Evolutionary conservation across 2,888 invertebrate genomes (phyloP).

Genomic region (Pseudanteris insignis): DNA sequence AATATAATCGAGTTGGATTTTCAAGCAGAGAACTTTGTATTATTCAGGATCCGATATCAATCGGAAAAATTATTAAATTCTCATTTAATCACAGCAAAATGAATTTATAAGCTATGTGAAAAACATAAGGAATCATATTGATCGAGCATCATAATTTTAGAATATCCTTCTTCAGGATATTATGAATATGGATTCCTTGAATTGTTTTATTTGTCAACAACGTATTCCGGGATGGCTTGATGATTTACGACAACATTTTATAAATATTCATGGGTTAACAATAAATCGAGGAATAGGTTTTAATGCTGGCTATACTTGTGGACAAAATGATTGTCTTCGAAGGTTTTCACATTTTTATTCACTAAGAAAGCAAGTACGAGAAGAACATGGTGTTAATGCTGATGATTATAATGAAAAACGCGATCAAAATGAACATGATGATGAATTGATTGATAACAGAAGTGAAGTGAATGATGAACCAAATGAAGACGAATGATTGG

Average conservation of each 20-base stretch:
- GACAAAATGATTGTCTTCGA: conserved; percentile 5
- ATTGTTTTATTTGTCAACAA: conserved; percentile 6
- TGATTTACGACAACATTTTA: conserved; percentile 3
- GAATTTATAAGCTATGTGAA: too few species aligned
- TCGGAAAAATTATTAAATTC: too few species aligned
- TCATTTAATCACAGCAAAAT: too few species aligned
- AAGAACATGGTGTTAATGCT: not conserved
- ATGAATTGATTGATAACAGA: not conserved
- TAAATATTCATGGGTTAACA: conserved; percentile 13
- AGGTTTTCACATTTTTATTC: conserved; percentile 8
- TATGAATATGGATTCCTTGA: conserved; percentile 2
- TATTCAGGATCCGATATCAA: too few species aligned
- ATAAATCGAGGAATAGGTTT: conserved; percentile 9
- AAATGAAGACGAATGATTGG: not conserved
- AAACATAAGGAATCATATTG: too few species aligned
- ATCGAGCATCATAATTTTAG: too few species aligned
- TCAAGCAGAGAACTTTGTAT: too few species aligned
- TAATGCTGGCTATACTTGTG: conserved; percentile 9
- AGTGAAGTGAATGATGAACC: not conserved
- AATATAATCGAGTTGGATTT: too few species aligned
- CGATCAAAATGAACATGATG: not conserved
- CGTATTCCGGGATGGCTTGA: not conserved
- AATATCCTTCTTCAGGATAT: too few species aligned
- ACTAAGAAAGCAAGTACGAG: conserved; percentile 6
- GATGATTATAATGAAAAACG: not conserved